Evolutionary conservation across 30 jellyfish, hydroid and myxozoan species (phyloP), one percentile per base, ranked within the genome.

Genomic region (Cassiopea xamachana): DNA sequence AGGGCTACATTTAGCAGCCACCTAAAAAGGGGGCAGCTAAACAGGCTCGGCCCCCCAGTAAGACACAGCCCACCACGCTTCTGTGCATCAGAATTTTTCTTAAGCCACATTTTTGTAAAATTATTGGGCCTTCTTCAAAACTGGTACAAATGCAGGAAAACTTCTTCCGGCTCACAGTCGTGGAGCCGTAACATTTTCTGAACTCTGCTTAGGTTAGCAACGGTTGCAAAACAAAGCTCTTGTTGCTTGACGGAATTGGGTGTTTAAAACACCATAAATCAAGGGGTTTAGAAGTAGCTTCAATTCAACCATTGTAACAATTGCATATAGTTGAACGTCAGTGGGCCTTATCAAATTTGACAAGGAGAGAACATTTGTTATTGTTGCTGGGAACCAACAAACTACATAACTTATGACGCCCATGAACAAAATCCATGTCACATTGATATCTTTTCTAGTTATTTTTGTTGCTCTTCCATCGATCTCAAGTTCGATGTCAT

Each of bases 301-400:
- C 18, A 82, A 7, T 7, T 89, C 98, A 27, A 93, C 93, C 89
- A 93, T 12, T 1, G 98, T 93, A 46, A 87, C 92, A 73, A 73
- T 69, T 1, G 61, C 50, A 51, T 69, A 58, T 2, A 83, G 82
- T 2, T 68, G 84, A 44, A 59, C 19, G 1, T 45, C 78, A 44
- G 91, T 10, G 1, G 77, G 78, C 12, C 68, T 69, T 17, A 55
- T 48, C 39, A 51, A 81, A 5, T 61, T 81, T 16, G 90, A 46
- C 6, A 92, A 61, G 19, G 82, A 49, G 19, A 84, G 67, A 45
- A 93, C 82, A 7, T 92, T 93, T 5, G 88, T 72, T 39, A 88
- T 60, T 15, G 87, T 77, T 39, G 97, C 97, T 48, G 98, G 98
- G 5, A 87, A 48, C 98, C 98, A 93, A 71, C 96, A 93, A n/a